Percentiles rank a stretch among this genome's conserved stretches.
phyloP scores from a whole-genome alignment of 2,888 invertebrate species.

The Autographa gamma region DNA sequence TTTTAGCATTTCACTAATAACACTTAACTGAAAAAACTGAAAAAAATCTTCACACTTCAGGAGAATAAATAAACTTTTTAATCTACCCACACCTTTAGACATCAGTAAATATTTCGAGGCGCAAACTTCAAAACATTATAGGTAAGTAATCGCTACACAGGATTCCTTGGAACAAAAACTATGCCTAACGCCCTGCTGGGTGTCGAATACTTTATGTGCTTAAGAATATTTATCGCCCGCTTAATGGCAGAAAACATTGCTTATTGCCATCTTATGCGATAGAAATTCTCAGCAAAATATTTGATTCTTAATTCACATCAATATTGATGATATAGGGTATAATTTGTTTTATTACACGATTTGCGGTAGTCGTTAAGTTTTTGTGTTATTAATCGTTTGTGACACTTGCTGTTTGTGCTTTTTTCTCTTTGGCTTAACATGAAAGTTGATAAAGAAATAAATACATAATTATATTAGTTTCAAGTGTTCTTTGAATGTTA shows the following conservation, averaged over 20 bases:
- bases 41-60: neutral
- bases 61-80: neutral
- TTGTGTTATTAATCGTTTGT: neutral
- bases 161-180: slow-evolving; percentile 49
- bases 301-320: slow-evolving; percentile 31
- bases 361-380: slow-evolving; percentile 9
- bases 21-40: too few relatives aligned
- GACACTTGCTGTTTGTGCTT: neutral
- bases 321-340: slow-evolving; percentile 38
- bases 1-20: too few relatives aligned
- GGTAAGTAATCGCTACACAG: slow-evolving; percentile 41
- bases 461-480: too few relatives aligned
- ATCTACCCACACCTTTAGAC: slow-evolving; percentile 34
- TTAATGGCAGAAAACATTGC: slow-evolving; percentile 56
- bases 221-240: slow-evolving; percentile 46
- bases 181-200: slow-evolving; percentile 42
- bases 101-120: slow-evolving; percentile 40
- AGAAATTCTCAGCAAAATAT: slow-evolving; percentile 40
- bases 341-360: slow-evolving; percentile 40
- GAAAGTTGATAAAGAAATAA: too few relatives aligned
- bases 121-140: slow-evolving; percentile 31
- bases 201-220: slow-evolving; percentile 46
- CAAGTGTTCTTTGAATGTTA: too few relatives aligned
- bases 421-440: neutral
- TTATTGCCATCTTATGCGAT: slow-evolving; percentile 41